Conservation (phyloP, 1,140 invertebrate genomes). For the Drosophila prosaltans region DNA sequence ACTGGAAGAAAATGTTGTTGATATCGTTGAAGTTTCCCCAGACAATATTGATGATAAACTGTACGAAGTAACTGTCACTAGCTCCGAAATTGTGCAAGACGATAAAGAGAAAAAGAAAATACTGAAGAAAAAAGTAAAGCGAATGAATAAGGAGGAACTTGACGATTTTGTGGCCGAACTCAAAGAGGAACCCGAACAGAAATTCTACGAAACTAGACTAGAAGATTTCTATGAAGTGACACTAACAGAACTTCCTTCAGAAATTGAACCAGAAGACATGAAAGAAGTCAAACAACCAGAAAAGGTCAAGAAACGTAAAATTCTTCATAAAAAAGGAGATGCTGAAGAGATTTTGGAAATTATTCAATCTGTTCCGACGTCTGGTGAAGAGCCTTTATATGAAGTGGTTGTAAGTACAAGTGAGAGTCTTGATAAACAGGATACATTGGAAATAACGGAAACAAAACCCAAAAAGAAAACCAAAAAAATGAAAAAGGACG, state of each 20-base stretch:
- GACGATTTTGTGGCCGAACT: constrained; percentile 67
- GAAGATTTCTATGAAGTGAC: constrained; percentile 75
- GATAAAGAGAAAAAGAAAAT: constrained; percentile 53
- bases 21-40: constrained; percentile 80
- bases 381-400: constrained; percentile 67
- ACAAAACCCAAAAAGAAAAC: constrained; percentile 47
- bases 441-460: constrained; percentile 46
- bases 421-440: constrained; percentile 35
- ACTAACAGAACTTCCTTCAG: constrained; percentile 61
- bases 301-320: constrained; percentile 61
- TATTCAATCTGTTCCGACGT: constrained; percentile 55
- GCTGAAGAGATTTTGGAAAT: constrained; percentile 71
- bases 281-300: constrained; percentile 34
- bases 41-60: constrained; percentile 50
- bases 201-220: constrained; percentile 51
- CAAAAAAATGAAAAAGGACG: constrained; percentile 73
- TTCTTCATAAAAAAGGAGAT: constrained; percentile 66
- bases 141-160: constrained; percentile 67
- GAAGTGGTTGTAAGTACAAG: constrained; percentile 74
- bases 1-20: constrained; percentile 80
- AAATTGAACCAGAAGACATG: constrained; percentile 61
- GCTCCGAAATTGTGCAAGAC: constrained; percentile 48
- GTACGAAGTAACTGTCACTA: constrained; percentile 60
- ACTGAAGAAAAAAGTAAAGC: constrained; percentile 65
- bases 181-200: constrained; percentile 62